phyloP scores from a whole-genome alignment of 23 tunicate genomes.

The Trididemnum miniatum region DNA sequence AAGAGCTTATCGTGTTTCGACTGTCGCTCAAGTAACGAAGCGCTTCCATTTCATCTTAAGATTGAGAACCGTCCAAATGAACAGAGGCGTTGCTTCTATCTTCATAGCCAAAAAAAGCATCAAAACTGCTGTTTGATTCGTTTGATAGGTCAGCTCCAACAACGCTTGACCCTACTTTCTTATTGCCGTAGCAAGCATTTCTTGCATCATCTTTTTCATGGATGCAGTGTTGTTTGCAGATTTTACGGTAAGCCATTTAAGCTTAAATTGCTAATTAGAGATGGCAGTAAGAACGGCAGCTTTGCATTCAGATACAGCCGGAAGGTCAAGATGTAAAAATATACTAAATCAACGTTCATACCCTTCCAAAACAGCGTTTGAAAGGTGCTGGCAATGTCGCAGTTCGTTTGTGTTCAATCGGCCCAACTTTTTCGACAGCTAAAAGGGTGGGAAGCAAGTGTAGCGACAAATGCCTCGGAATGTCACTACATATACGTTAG shows the following conservation, averaged over 20 bases:
- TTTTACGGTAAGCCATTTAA: neutral
- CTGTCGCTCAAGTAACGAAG: neutral
- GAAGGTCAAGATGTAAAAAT: neutral
- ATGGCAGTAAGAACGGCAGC: neutral
- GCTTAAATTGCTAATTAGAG: neutral
- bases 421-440: neutral
- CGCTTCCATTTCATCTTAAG: neutral
- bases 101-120: neutral
- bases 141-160: neutral
- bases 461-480: no score
- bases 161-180: neutral
- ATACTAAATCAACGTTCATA: neutral
- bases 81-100: neutral
- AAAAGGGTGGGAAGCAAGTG: neutral
- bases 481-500: no score
- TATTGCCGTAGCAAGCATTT: neutral
- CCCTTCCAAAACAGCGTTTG: neutral
- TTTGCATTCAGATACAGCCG: neutral
- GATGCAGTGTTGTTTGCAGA: neutral
- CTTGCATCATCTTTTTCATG: neutral
- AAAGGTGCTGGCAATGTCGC: neutral
- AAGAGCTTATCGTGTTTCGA: neutral
- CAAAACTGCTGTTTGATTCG: neutral
- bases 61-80: neutral
- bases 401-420: neutral